Evolutionary conservation across 2,113 vertebrate species (phyloP), one percentile per base, ranked within the genome.

Genomic region (Parotia lawesii): DNA sequence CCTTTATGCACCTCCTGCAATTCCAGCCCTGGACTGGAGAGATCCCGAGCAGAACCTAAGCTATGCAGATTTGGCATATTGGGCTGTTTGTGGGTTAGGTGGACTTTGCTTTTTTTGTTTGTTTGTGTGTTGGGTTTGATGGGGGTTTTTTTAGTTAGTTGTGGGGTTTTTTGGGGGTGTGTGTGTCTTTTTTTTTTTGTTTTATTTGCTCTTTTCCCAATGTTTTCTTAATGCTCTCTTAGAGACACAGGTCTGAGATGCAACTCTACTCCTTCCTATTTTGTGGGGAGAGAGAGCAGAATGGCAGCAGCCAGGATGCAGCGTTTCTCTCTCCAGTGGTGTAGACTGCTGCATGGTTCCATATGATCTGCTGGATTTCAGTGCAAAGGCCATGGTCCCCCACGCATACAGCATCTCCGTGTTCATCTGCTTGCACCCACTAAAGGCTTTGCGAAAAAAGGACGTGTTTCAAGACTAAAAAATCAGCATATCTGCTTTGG

Each of bases 101-200:
- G 24, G 20, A 29, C 9, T 23, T 70, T 1, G 11, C 5, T 40
- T 60, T 22, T 53, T 50, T 53, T 31, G 9, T 37, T 82, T 38
- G 19, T n/a, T 72, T 67, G 15, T 53, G 38, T 57, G 13, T 47
- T n/a, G 1, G 12, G 16, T 53, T 51, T 66, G 13, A 11, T 17
- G 44, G 4, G 5, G 11, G 1, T 0, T 2, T 25, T n/a, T 44
- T 54, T 20, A 10, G 4, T 11, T 22, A 40, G 15, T 7, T 44
- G 38, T 28, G 50, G 29, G 24, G 2, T 18, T 65, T 10, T 4
- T 20, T 4, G 12, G 11, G 8, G 6, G 24, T 0, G 18, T 4
- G 8, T 12, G 6, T 25, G 12, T 12, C 5, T 9, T 33, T 16
- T 25, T 15, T 12, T 18, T 27, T 19, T 28, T 11, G 9, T 19